Percentiles rank a stretch among this genome's conserved stretches.
Conservation (phyloP, 2,888 invertebrate species). For the Cryptus armator region DNA sequence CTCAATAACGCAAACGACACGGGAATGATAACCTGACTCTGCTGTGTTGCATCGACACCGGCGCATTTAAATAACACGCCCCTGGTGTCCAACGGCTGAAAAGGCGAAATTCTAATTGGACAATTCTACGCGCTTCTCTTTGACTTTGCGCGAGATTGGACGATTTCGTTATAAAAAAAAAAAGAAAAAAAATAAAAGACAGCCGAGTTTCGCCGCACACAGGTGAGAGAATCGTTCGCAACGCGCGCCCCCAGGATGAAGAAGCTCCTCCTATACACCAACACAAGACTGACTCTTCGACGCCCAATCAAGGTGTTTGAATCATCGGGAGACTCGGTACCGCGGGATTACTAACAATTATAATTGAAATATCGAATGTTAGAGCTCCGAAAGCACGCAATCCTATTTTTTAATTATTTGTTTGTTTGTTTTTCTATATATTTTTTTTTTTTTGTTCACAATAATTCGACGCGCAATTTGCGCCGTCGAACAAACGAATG, state of each 20-base stretch:
- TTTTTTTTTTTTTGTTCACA: conserved; percentile 32
- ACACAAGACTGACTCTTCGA: conserved; percentile 69
- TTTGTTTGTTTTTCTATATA: conserved; percentile 1
- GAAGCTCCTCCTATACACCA: conserved; percentile 31
- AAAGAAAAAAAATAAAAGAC: background rate
- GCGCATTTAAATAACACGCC: background rate
- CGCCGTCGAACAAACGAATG: conserved; percentile 20
- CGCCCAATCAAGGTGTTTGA: conserved; percentile 34
- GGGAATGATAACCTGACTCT: conserved; percentile 44
- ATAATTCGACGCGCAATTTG: conserved; percentile 24
- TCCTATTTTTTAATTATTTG: conserved; percentile 61
- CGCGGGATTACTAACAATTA: background rate
- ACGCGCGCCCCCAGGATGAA: background rate
- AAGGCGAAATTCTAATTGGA: background rate
- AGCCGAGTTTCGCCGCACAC: background rate
- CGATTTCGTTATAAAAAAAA: no score
- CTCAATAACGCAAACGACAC: conserved; percentile 13
- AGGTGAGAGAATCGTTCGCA: background rate
- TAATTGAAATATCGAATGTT: conserved; percentile 27
- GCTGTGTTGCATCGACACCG: conserved; percentile 27
- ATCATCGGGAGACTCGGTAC: conserved; percentile 7
- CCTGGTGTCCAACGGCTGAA: background rate
- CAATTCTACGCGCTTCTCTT: background rate
- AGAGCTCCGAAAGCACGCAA: conserved; percentile 43
- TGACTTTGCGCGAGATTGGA: background rate